A percentile compares a stretch with the other conserved stretches of the same genome.
Conservation (phyloP, 2,888 invertebrate genomes). For the Arrhopalites spinosus region DNA sequence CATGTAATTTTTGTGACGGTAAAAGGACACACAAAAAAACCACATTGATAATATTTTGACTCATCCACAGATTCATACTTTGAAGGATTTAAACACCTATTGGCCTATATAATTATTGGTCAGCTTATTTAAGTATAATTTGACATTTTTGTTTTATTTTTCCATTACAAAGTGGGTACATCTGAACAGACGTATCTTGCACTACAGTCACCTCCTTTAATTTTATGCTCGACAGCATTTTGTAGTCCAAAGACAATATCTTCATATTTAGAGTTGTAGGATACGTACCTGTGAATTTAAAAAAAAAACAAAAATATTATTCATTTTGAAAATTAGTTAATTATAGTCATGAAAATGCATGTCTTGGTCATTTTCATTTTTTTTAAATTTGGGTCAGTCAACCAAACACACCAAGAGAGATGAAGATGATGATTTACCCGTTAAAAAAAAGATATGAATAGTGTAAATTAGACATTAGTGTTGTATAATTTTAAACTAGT, state of each 20-base stretch:
- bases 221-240: constrained; percentile 71
- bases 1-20: no score
- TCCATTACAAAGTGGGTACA: constrained; percentile 43
- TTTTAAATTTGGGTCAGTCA: background rate
- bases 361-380: background rate
- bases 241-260: constrained; percentile 69
- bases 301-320: background rate
- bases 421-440: no score
- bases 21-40: no score
- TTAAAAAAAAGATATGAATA: no score
- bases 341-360: background rate
- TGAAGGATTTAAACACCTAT: background rate
- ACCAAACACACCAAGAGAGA: no score
- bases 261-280: constrained; percentile 67
- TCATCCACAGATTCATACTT: no score
- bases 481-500: no score
- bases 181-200: constrained; percentile 57
- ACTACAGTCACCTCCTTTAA: constrained; percentile 65
- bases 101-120: constrained; percentile 1
- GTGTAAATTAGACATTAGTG: no score
- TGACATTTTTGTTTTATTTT: background rate
- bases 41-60: no score
- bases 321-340: background rate
- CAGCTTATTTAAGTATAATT: background rate
- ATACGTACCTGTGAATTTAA: constrained; percentile 61